These are phyloP conservation scores for Heliothis subflexa DNA, from an alignment of 1,140 invertebrate species.

Conservation along the genomic window DNA sequence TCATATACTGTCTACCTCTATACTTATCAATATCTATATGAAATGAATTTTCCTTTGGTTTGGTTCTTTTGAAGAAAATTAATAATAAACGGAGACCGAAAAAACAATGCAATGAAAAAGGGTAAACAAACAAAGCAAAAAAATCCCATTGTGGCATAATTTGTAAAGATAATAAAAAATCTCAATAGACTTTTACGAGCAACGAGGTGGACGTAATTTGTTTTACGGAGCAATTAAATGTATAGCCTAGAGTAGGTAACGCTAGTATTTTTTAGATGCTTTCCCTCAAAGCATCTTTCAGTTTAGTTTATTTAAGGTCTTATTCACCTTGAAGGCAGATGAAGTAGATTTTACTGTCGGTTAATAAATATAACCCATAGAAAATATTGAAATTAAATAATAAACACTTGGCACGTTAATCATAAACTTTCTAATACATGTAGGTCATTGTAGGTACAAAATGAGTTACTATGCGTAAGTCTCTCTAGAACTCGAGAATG, in stretches of 20 bases:
- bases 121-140: constrained; percentile 17
- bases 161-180: constrained; percentile 39
- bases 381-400: no score
- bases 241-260: neutral
- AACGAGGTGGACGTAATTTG: constrained; percentile 29
- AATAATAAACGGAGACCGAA: constrained; percentile 21
- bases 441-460: no score
- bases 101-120: constrained; percentile 14
- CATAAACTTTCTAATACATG: no score
- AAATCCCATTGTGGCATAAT: constrained; percentile 12
- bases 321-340: no score
- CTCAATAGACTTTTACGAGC: constrained; percentile 29
- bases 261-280: constrained; percentile 7
- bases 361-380: no score
- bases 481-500: no score
- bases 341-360: no score
- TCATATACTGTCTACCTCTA: constrained; percentile 31
- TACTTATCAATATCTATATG: constrained; percentile 12
- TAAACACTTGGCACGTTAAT: no score
- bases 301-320: neutral
- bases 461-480: no score
- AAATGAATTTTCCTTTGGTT: neutral
- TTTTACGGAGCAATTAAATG: constrained; percentile 33
- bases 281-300: no score
- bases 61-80: constrained; percentile 13